Percentiles rank a stretch among this genome's conserved stretches.
Evolutionary conservation across 2,888 invertebrate species (phyloP).

Genomic region (Aleiodes testaceus): DNA sequence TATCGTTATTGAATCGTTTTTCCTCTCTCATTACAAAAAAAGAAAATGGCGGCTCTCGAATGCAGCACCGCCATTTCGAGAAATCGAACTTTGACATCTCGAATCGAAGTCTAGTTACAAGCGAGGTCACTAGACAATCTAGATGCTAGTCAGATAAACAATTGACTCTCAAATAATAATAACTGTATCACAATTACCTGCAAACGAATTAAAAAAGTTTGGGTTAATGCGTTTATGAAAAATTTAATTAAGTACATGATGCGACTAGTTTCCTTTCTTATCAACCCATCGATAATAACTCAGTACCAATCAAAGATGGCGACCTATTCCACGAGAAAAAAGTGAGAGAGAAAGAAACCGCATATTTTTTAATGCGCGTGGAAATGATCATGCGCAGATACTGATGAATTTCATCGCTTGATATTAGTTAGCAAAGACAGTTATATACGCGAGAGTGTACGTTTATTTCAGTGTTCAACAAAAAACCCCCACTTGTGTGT

Average conservation of each 20-base stretch:
- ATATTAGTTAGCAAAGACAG: neutral
- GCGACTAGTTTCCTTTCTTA: no score
- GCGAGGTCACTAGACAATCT: no score
- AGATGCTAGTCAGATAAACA: no score
- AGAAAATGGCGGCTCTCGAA: neutral
- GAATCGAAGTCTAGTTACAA: no score
- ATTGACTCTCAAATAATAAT: no score
- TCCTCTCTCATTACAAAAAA: neutral
- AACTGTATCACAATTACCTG: no score
- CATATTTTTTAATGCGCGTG: neutral
- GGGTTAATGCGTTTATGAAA: no score
- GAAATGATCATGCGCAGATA: slow-evolving; percentile 22
- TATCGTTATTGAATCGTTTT: neutral
- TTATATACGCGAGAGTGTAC: neutral
- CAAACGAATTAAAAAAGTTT: no score
- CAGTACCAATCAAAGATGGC: neutral
- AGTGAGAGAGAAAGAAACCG: no score
- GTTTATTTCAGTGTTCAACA: slow-evolving; percentile 2
- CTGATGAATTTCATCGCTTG: neutral
- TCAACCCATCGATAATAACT: neutral
- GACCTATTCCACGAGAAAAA: neutral
- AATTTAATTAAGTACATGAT: no score
- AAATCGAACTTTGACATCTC: no score
- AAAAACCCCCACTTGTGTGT: neutral
- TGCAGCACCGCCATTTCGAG: neutral